phyloP scores from a whole-genome alignment of 1,140 invertebrate genomes.

The Diprion similis region DNA sequence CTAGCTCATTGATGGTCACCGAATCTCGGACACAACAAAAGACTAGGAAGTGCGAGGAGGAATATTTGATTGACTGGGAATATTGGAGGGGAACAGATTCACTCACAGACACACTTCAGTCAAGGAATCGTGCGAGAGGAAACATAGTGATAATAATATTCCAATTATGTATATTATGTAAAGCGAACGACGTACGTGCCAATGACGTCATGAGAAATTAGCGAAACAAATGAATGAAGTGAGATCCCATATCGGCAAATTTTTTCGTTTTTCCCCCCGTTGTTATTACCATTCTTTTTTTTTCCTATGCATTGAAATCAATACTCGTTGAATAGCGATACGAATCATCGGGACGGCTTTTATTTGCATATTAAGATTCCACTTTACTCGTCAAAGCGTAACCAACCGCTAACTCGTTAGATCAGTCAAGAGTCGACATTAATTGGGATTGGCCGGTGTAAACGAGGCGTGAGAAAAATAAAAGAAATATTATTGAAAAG shows the following conservation, averaged over 20 bases:
- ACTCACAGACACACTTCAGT: too few relatives aligned
- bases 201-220: background rate
- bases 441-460: background rate
- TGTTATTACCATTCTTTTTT: background rate
- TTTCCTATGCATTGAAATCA: background rate
- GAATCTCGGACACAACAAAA: too few relatives aligned
- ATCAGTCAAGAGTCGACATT: background rate
- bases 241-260: background rate
- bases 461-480: conserved; percentile 1
- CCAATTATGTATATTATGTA: too few relatives aligned
- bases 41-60: too few relatives aligned
- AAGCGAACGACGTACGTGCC: background rate
- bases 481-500: background rate
- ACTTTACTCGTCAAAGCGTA: background rate
- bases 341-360: background rate
- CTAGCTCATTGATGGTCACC: too few relatives aligned
- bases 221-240: background rate
- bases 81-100: too few relatives aligned
- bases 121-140: too few relatives aligned
- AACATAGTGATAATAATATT: too few relatives aligned
- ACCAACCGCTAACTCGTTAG: background rate
- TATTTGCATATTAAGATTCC: conserved; percentile 1
- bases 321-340: background rate
- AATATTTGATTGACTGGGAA: too few relatives aligned
- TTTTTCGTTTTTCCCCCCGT: too few relatives aligned